Base-by-base conservation (phyloP, 2,888 invertebrate species). In the Xiphydria camelus region DNA sequence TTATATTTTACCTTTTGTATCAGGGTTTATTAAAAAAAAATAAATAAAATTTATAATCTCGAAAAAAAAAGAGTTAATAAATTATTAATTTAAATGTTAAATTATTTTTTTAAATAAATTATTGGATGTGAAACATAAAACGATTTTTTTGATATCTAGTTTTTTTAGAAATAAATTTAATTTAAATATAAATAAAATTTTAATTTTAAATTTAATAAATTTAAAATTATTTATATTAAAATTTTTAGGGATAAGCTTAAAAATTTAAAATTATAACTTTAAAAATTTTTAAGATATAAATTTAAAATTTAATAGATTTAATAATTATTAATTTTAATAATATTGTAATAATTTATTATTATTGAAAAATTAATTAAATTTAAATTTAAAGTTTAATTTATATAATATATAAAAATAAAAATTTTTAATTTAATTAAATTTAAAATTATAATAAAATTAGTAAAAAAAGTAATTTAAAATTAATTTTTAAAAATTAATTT, bases 1-100 rank as follows among this genome's bases (percentile, higher is more conserved):
- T 81, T 44, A 77, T 74, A 81, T 80, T 75, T 73, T 86, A 84
- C 84, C 84, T 86, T 86, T 83, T 81, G 85, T 84, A 84, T 85
- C 81, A 85, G 84, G 82, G 82, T 80, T 81, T 79, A 81, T 83
- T 79, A 78, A 85, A 60, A 72, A 78, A 70, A 61, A 55, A 58
- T 61, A 68, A 64, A 59, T 68, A 64, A 68, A 40, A 31, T 46
- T 47, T 71, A 75, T 73, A 75, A 73, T 83, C 79, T 81, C 81
- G 82, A 84, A 82, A 80, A 80, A 77, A 79, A 79, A 80, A 80
- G 82, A 82, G 78, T 74, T 82, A 84, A 79, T 76, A 78, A 76
- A 69, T 76, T 80, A 82, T 67, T 65, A 61, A 75, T 77, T 61
- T 82, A 82, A 80, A 76, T 84, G 79, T 84, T 0, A 60, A 55